Evolutionary conservation across 2,797 vertebrate species (phyloP), one percentile per base, ranked within the genome.

Genomic region (Hapalemur alaotrensis): DNA sequence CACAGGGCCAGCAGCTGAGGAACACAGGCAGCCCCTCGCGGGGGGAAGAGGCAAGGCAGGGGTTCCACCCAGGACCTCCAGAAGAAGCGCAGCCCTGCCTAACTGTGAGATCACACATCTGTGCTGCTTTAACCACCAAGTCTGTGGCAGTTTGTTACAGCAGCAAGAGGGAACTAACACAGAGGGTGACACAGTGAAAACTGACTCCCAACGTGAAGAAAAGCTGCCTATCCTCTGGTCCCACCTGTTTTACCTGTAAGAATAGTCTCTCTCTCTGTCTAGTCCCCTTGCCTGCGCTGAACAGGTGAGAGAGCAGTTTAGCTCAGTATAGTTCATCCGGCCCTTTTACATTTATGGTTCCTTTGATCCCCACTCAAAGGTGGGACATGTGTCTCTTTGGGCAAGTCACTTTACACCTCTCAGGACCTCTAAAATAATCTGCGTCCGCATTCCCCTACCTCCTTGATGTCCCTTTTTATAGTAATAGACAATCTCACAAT

Each of bases 21-120:
- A 7, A 41, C 0, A 2, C 12, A 4, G 30, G 10, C 35, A 38
- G 35, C n/a, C 32, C 50, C n/a, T 57, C 1, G 22, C 1, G 15
- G 70, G 7, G 43, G 17, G 35, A 78, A 52, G 25, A 48, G 14
- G 38, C 5, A 4, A 38, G 30, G 25, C 38, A 35, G 30, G 6
- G 13, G 1, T n/a, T 28, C 23, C 4, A 50, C 50, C 25, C 35
- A 6, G 10, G 4, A 22, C 48, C 73, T 72, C 38, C 41, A 12
- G 35, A 43, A 9, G 30, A 50, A 52, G n/a, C 0, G 1, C 9
- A 54, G 43, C 50, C 61, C 8, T 41, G 25, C 35, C 8, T 25
- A 13, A 28, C 17, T 41, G 43, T 69, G 50, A 73, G 52, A 70
- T 23, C 61, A 23, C 18, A 11, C 13, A n/a, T 11, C 20, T 50